Conservation (phyloP, 2,888 invertebrate species). For the Unio pictorum region DNA sequence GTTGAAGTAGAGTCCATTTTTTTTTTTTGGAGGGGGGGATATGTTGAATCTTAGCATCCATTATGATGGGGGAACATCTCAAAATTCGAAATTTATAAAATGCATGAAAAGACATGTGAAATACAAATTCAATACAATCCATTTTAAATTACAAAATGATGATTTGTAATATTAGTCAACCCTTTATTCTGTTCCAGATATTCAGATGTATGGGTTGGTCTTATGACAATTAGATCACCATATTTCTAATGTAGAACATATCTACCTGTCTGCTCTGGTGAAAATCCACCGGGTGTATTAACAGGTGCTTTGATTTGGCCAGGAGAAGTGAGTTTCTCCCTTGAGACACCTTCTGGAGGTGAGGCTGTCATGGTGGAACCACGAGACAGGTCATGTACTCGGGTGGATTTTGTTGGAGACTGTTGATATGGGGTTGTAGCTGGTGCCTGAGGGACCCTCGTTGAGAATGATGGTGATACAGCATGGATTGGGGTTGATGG, state of each 20-base stretch:
- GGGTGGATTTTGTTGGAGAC: slow-evolving; percentile 34
- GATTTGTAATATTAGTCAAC: too few species aligned
- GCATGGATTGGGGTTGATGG: slow-evolving; percentile 18
- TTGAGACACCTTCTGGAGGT: slow-evolving; percentile 24
- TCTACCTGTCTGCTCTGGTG: slow-evolving; percentile 37
- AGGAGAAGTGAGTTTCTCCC: slow-evolving; percentile 26
- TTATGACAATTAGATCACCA: too few species aligned
- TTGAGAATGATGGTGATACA: slow-evolving; percentile 47
- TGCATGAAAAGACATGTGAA: too few species aligned
- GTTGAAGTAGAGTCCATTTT: too few species aligned
- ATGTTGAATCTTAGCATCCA: too few species aligned
- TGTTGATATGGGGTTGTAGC: slow-evolving; percentile 44
- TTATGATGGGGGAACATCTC: too few species aligned
- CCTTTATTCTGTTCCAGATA: too few species aligned
- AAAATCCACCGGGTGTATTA: slow-evolving; percentile 37
- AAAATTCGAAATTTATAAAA: too few species aligned
- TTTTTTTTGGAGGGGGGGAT: too few species aligned
- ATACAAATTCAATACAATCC: too few species aligned
- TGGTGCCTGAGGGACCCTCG: slow-evolving; percentile 51
- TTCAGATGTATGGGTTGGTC: too few species aligned
- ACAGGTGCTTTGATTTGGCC: slow-evolving; percentile 38
- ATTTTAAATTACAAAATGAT: too few species aligned
- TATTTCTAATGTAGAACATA: neutral
- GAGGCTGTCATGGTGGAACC: slow-evolving; percentile 20
- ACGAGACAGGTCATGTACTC: slow-evolving; percentile 23